phyloP scores from a whole-genome alignment of 2,888 invertebrate genomes.

The Cacoxenus indagator region DNA sequence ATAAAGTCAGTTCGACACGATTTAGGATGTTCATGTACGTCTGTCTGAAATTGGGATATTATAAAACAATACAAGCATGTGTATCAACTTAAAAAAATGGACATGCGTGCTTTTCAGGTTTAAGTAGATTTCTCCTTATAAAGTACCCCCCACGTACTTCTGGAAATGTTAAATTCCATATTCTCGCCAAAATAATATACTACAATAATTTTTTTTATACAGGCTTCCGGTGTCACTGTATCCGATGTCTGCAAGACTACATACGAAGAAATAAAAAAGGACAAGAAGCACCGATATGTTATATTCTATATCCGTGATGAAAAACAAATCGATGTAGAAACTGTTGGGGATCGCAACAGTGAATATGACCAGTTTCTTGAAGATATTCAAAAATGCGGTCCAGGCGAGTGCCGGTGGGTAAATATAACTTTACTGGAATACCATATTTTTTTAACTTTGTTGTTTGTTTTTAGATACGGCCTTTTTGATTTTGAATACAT shows the following conservation, averaged over 20 bases:
- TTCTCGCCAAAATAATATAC: neutral
- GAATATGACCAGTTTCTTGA: conserved; percentile 95
- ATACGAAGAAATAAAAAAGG: conserved; percentile 97
- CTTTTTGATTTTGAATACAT: conserved; percentile 98
- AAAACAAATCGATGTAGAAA: conserved; percentile 95
- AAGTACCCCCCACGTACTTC: no score
- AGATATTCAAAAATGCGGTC: conserved; percentile 91
- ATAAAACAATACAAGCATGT: no score
- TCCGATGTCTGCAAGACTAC: conserved; percentile 94
- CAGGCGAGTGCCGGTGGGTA: conserved; percentile 89
- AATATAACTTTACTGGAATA: neutral
- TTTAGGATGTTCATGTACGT: no score
- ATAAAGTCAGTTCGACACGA: no score
- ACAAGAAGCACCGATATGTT: conserved; percentile 97
- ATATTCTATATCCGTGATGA: conserved; percentile 97
- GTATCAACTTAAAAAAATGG: no score
- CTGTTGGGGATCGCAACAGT: conserved; percentile 89
- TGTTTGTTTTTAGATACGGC: conserved; percentile 79
- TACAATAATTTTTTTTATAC: conserved; percentile 42
- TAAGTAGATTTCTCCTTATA: no score
- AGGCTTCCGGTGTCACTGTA: conserved; percentile 98
- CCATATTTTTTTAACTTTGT: neutral
- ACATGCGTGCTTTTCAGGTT: no score
- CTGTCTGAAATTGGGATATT: no score
- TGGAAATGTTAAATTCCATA: no score